Evolutionary conservation across 2,113 vertebrate genomes (phyloP).

Genomic region (Neolamprologus brichardi): DNA sequence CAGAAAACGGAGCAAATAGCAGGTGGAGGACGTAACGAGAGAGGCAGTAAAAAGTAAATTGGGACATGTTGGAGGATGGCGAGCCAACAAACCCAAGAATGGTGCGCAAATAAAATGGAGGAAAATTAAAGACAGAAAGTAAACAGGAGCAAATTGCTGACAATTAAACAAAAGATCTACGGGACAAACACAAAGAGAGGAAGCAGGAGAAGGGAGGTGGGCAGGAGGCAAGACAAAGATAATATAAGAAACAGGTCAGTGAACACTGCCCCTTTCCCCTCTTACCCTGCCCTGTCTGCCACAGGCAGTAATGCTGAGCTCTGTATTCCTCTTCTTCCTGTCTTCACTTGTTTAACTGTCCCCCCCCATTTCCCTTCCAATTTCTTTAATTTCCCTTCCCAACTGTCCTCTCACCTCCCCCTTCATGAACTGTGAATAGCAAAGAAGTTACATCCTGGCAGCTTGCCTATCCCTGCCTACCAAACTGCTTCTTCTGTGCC

Average conservation of each 20-base stretch:
- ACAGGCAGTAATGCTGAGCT: neutral
- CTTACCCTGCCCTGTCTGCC: neutral
- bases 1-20: neutral
- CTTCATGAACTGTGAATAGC: constrained; percentile 15
- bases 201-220: neutral
- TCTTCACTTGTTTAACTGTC: neutral
- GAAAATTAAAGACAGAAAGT: neutral
- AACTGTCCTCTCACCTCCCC: neutral
- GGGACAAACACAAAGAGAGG: neutral
- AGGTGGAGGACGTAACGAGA: neutral
- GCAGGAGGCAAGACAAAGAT: neutral
- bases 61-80: neutral
- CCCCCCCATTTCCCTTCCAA: neutral
- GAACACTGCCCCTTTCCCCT: neutral
- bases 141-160: constrained; percentile 4
- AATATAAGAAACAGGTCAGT: constrained; percentile 52
- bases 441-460: neutral
- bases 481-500: neutral
- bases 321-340: neutral
- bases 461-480: neutral
- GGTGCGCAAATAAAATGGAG: neutral
- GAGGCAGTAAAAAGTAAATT: neutral
- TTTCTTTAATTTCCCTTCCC: neutral
- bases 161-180: constrained; percentile 12
- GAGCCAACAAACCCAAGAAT: neutral